Conservation (phyloP, 2,888 invertebrate species). For the Neoitamus cyanurus region DNA sequence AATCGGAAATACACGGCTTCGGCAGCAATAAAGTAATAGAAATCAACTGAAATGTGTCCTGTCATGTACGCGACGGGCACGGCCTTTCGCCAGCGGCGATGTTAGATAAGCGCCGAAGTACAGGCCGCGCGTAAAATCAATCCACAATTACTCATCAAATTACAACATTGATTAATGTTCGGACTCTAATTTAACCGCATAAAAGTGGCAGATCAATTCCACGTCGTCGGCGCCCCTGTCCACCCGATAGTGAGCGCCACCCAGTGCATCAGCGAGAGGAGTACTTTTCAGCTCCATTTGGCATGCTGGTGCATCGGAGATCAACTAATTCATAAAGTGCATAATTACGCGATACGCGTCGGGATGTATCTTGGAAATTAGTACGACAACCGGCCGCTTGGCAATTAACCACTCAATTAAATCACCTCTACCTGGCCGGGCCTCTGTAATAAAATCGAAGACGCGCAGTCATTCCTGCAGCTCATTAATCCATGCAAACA, state of each 20-base stretch:
- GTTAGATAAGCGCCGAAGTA: conserved; percentile 15
- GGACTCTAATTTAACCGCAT: not conserved
- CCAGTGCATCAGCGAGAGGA: not conserved
- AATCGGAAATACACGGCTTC: not conserved
- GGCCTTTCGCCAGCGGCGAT: not conserved
- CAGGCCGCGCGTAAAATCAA: not conserved
- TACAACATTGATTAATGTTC: conserved; percentile 16
- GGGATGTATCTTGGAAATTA: conserved; percentile 12
- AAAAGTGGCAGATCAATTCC: not conserved
- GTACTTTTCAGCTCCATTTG: conserved; percentile 16
- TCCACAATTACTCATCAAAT: conserved; percentile 13
- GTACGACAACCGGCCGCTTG: conserved; percentile 16
- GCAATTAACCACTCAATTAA: conserved; percentile 43
- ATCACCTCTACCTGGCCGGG: not conserved
- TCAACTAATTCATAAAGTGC: conserved; percentile 22
- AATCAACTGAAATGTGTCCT: conserved; percentile 3
- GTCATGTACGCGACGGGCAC: not conserved
- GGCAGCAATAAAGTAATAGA: not conserved
- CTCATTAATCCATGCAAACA: conserved; percentile 37
- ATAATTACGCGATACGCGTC: conserved; percentile 23
- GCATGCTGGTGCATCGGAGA: not conserved
- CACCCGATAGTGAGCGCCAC: not conserved
- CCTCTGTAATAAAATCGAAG: conserved; percentile 17
- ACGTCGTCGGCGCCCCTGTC: not conserved
- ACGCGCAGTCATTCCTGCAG: conserved; percentile 9